A percentile compares a stretch with the other conserved stretches of the same genome.
These are phyloP conservation scores for Pelagia noctiluca DNA, from an alignment of 30 jellyfish, hydroid and myxozoan genomes.

Conservation along the genomic window DNA sequence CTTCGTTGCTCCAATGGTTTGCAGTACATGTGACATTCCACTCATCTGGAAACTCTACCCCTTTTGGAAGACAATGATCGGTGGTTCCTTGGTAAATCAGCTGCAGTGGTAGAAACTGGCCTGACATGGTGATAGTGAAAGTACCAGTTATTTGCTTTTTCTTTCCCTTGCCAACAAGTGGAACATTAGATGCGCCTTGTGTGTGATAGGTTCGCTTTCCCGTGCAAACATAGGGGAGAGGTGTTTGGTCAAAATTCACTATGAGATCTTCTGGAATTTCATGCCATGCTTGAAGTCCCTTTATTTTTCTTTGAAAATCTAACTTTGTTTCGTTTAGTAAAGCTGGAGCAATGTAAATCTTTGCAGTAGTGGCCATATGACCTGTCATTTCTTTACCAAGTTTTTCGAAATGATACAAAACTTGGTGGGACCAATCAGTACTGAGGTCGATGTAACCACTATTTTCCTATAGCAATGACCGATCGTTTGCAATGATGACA, in stretches of 20 bases:
- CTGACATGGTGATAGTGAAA: conserved; percentile 44
- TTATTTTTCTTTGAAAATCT: conserved; percentile 32
- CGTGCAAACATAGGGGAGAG: conserved; percentile 39
- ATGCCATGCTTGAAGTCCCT: conserved; percentile 21
- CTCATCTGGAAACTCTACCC: conserved; percentile 31
- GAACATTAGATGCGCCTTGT: conserved; percentile 42
- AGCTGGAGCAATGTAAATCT: conserved; percentile 33
- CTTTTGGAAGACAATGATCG: conserved; percentile 43
- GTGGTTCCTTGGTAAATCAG: conserved; percentile 41
- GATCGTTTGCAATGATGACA: conserved; percentile 54
- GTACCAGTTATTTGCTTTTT: conserved; percentile 51
- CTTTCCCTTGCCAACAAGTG: conserved; percentile 33
- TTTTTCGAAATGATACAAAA: conserved; percentile 34
- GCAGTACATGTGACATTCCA: conserved; percentile 43
- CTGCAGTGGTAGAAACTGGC: conserved; percentile 36
- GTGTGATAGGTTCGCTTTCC: conserved; percentile 31
- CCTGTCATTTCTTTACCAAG: conserved; percentile 27
- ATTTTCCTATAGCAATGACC: conserved; percentile 26
- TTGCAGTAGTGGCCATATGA: conserved; percentile 32
- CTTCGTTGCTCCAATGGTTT: conserved; percentile 71
- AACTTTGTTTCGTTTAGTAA: conserved; percentile 19
- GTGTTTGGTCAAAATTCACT: conserved; percentile 47
- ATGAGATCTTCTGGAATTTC: conserved; percentile 54
- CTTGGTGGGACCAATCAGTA: conserved; percentile 27
- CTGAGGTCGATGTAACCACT: conserved; percentile 49